Conservation (phyloP, 2,113 vertebrate genomes). For the Bos indicus region DNA sequence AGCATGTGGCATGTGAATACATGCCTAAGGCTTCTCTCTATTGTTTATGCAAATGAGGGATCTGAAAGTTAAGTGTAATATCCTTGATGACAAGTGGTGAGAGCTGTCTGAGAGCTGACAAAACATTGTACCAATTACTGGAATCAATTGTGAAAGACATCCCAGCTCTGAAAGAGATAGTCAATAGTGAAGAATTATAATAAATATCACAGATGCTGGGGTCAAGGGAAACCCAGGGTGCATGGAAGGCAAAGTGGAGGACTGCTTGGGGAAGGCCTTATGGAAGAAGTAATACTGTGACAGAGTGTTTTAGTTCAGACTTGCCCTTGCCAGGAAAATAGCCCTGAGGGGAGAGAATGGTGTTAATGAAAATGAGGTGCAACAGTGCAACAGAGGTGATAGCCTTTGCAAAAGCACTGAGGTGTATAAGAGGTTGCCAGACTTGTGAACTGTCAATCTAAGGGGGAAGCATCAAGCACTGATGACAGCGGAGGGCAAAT, state of each 20-base stretch:
- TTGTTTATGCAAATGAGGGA: neutral
- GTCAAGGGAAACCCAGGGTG: neutral
- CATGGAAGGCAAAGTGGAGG: neutral
- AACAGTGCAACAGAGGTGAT: neutral
- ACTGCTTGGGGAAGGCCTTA: neutral
- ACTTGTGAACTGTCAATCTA: neutral
- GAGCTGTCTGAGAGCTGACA: neutral
- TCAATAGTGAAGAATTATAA: neutral
- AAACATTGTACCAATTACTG: neutral
- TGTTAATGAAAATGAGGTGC: neutral
- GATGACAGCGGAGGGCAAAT: neutral
- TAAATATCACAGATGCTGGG: neutral
- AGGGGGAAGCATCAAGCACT: neutral
- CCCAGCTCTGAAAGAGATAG: neutral
- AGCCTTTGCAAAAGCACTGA: neutral
- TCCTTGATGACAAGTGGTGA: neutral
- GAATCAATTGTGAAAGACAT: neutral
- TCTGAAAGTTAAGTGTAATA: neutral
- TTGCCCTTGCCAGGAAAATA: neutral
- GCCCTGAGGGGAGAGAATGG: rapidly evolving
- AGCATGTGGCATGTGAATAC: neutral
- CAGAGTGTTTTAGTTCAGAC: neutral
- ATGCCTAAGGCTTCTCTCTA: neutral
- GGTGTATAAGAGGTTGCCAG: neutral
- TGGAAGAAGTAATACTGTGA: neutral